Base-by-base conservation (phyloP, 1,140 invertebrate species). In the Brevipalpus yothersi region DNA sequence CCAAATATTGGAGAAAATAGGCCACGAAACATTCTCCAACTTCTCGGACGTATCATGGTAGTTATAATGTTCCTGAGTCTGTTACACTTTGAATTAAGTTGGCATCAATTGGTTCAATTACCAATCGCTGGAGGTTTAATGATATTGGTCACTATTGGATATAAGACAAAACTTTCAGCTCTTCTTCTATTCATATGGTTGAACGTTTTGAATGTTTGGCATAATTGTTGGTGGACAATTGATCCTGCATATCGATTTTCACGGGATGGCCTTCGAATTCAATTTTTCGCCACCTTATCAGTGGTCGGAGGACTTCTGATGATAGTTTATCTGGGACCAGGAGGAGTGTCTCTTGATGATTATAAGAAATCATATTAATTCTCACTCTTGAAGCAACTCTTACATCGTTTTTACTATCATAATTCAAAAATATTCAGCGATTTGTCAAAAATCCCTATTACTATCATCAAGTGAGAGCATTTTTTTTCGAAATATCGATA, bases 61-160 rank as follows among this genome's bases (percentile, higher is more conserved):
- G 92, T 95, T 11, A 94, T 97, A 72, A 98, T 99, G 95, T 98
- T 98, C 71, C 80, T 95, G 62, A 97, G 93, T 1, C 73, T 98
- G 17, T 80, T 98, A 57, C 79, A 89, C 66, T 88, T 97, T 68
- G 93, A 98, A 71, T 72, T 89, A 43, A 85, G 83, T 47, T 83
- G 91, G 69, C 72, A 92, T 64, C 74, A 86, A 79, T 79, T 91
- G 56, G 67, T 90, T 53, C 81, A 90, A 75, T 88, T 95, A 70
- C 76, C 97, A 59, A 73, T 97, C 58, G 93, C 92, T 55, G 87
- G 88, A 62, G 80, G 84, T 57, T 76, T 99, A 41, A 98, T 99
- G 85, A 78, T 94, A 57, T 75, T 95, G 41, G 91, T 99, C 53
- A 92, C 90, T 40, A 79, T 99, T 63, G 95, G 93, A 56, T 98